These are phyloP conservation scores for Myodes glareolus DNA, from an alignment of 2,113 vertebrate species.

Conservation along the genomic window DNA sequence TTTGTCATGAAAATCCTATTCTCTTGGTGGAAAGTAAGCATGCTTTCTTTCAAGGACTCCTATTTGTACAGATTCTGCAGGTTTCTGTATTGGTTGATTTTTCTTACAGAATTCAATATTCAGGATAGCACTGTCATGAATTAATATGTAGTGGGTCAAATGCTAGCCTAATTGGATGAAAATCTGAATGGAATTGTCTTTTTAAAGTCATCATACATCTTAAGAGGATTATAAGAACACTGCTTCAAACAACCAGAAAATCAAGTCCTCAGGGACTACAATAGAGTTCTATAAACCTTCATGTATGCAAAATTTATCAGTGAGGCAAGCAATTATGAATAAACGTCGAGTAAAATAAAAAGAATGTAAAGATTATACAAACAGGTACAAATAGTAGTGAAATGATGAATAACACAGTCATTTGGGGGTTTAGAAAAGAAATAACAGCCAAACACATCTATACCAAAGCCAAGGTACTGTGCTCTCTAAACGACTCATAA, in stretches of 20 bases:
- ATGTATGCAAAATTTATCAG: neutral
- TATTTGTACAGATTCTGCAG: neutral
- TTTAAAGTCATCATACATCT: neutral
- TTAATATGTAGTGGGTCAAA: neutral
- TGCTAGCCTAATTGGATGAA: neutral
- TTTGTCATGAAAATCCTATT: neutral
- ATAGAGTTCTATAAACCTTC: neutral
- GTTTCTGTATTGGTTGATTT: neutral
- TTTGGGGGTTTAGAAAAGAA: neutral
- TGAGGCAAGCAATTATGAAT: neutral
- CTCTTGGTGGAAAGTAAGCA: neutral
- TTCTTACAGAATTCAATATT: neutral
- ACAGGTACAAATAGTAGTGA: neutral
- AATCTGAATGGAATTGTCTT: neutral
- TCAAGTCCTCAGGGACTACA: neutral
- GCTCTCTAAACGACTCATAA: neutral
- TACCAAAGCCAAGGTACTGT: neutral
- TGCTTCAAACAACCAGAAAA: neutral
- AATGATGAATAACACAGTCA: neutral
- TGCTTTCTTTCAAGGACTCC: neutral
- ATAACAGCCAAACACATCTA: no score
- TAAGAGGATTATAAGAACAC: neutral
- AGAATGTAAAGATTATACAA: neutral
- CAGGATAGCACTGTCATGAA: neutral
- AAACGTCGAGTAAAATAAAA: neutral